These are phyloP conservation scores for Gymnoscelis rufifasciata DNA, from an alignment of 2,888 invertebrate genomes.

Conservation along the genomic window DNA sequence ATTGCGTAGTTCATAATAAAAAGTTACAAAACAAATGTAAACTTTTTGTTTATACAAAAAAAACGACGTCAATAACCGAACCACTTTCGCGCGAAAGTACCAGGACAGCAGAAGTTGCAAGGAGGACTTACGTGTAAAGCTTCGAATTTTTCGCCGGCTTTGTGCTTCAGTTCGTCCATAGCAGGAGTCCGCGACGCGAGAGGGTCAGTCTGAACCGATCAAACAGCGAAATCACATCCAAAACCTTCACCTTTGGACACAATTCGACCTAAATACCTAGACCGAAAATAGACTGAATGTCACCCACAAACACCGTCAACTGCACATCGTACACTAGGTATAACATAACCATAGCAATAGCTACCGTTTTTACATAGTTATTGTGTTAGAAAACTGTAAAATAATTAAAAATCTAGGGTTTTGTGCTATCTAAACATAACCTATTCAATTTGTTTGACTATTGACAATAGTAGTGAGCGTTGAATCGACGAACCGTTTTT, in stretches of 20 bases:
- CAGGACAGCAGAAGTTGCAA: conserved; percentile 40
- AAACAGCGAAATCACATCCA: conserved; percentile 54
- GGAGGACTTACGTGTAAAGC: conserved; percentile 68
- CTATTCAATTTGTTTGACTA: conserved; percentile 42
- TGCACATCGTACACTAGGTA: conserved; percentile 30
- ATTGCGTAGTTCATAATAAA: too few species aligned
- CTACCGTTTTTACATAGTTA: conserved; percentile 18
- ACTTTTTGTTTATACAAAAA: conserved; percentile 30
- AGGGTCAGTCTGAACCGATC: conserved; percentile 48
- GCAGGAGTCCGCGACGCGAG: conserved; percentile 45
- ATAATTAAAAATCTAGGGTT: conserved; percentile 37
- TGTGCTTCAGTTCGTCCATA: conserved; percentile 70
- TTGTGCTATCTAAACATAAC: conserved; percentile 58
- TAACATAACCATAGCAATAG: conserved; percentile 23
- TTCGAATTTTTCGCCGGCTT: conserved; percentile 70
- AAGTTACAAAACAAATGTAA: conserved; percentile 17
- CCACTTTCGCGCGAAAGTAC: conserved; percentile 51
- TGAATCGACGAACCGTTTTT: too few species aligned
- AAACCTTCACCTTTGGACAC: conserved; percentile 75
- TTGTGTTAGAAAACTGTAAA: conserved; percentile 30
- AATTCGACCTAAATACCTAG: conserved; percentile 61
- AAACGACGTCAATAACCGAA: conserved; percentile 39
- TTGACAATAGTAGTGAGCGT: conserved; percentile 22
- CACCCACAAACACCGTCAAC: conserved; percentile 36
- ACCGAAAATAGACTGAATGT: conserved; percentile 68